phyloP scores from a whole-genome alignment of 2,888 invertebrate species.

The Scaptomyza caliginosa region DNA sequence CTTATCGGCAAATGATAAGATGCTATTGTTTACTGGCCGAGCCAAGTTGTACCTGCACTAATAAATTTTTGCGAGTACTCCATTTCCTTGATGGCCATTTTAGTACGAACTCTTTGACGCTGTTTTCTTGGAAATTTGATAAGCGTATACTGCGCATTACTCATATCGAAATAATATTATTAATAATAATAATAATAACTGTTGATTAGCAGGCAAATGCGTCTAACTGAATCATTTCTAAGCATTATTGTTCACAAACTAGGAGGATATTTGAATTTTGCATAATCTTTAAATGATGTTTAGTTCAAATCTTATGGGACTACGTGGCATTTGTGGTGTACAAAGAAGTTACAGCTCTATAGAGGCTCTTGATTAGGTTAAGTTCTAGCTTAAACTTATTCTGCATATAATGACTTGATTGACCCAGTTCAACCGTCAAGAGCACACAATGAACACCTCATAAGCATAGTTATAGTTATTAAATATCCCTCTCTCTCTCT shows the following conservation, averaged over 20 bases:
- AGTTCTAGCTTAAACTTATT: too few relatives aligned
- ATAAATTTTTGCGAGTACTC: slow-evolving; percentile 61
- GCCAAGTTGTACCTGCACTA: slow-evolving; percentile 58
- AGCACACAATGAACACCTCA: slow-evolving; percentile 74
- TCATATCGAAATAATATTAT: background rate
- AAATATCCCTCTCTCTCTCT: too few relatives aligned
- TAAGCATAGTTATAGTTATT: slow-evolving; percentile 36
- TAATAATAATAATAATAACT: background rate
- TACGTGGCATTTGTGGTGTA: slow-evolving; percentile 60
- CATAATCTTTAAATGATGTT: background rate
- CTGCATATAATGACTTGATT: slow-evolving; percentile 47
- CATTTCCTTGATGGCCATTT: slow-evolving; percentile 27
- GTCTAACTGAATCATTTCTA: slow-evolving; percentile 8
- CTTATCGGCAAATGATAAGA: slow-evolving; percentile 57
- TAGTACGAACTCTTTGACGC: slow-evolving; percentile 1
- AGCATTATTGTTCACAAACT: too few relatives aligned
- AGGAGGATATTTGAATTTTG: background rate
- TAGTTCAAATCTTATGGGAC: slow-evolving; percentile 21
- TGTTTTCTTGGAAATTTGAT: slow-evolving; percentile 64
- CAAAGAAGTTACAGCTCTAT: background rate
- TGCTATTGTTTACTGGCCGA: background rate
- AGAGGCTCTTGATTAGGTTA: too few relatives aligned
- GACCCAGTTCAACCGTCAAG: slow-evolving; percentile 62
- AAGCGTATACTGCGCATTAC: slow-evolving; percentile 22
- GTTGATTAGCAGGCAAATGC: slow-evolving; percentile 12